Percentiles rank a stretch among this genome's conserved stretches.
These are phyloP conservation scores for Bradynema listronoti DNA, from an alignment of 1,140 invertebrate genomes.

Conservation along the genomic window DNA sequence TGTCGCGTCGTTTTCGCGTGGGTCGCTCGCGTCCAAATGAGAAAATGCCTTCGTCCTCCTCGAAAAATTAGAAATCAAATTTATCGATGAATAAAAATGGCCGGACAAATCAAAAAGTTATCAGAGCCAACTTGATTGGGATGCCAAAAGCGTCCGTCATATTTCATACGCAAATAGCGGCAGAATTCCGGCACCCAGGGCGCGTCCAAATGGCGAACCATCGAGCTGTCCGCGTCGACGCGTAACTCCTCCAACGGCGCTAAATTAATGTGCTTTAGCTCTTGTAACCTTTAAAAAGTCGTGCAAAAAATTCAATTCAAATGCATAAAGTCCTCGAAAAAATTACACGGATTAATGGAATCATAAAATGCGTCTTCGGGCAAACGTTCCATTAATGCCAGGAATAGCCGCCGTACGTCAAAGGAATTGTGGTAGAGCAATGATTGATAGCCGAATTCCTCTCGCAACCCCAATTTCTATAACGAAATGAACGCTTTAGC, in stretches of 20 bases:
- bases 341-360: too few relatives aligned
- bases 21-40: too few relatives aligned
- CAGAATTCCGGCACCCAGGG: constrained; percentile 28
- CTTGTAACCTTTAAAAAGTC: constrained; percentile 2
- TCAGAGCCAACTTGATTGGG: constrained; percentile 11
- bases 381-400: constrained; percentile 23
- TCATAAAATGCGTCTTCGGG: too few relatives aligned
- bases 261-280: constrained; percentile 12
- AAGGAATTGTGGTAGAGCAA: constrained; percentile 28
- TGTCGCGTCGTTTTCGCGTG: too few relatives aligned
- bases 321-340: constrained; percentile 17
- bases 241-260: constrained; percentile 20
- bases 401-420: constrained; percentile 20
- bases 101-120: constrained; percentile 6
- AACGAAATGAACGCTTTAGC: constrained; percentile 13
- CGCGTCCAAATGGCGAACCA: constrained; percentile 17
- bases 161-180: constrained; percentile 10
- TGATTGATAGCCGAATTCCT: constrained; percentile 29
- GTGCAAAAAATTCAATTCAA: constrained; percentile 18
- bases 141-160: constrained; percentile 10
- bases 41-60: too few relatives aligned
- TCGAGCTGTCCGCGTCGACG: constrained; percentile 12
- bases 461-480: constrained; percentile 19
- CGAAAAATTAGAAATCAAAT: too few relatives aligned
- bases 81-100: too few relatives aligned